Conservation (phyloP, 2,113 vertebrate species). For the Elaphurus davidianus region DNA sequence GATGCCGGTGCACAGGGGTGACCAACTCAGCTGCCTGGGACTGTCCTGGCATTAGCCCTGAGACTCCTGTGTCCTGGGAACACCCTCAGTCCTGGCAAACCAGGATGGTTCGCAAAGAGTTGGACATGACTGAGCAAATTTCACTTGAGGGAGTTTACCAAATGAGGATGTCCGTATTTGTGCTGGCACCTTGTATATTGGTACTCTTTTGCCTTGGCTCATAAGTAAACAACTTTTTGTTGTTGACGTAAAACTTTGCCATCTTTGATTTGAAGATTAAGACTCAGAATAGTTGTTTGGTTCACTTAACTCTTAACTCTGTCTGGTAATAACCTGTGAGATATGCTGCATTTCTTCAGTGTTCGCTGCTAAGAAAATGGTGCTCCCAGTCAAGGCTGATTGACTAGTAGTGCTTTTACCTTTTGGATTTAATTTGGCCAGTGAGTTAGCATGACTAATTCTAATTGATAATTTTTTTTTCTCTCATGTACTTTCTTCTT, state of each 20-base stretch:
- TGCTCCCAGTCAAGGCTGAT: neutral
- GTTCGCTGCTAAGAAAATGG: neutral
- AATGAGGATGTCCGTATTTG: neutral
- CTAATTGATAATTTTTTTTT: neutral
- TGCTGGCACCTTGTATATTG: neutral
- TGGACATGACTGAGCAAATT: neutral
- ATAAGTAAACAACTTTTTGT: conserved; percentile 15
- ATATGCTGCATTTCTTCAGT: neutral
- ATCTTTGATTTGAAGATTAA: neutral
- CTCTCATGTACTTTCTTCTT: neutral
- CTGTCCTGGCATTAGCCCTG: neutral
- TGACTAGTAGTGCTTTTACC: neutral
- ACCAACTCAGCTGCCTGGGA: neutral
- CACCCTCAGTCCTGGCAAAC: neutral
- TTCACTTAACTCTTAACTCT: neutral
- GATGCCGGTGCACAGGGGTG: rapidly evolving
- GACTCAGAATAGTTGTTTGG: neutral
- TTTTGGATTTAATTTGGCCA: neutral
- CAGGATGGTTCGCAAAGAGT: rapidly evolving
- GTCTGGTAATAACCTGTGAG: neutral
- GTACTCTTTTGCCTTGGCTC: neutral
- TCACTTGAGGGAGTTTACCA: neutral
- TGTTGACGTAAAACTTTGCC: neutral
- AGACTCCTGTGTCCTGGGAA: neutral
- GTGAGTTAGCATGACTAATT: neutral